Conservation (phyloP, 2,888 invertebrate species). For the Stenurella melanura region DNA sequence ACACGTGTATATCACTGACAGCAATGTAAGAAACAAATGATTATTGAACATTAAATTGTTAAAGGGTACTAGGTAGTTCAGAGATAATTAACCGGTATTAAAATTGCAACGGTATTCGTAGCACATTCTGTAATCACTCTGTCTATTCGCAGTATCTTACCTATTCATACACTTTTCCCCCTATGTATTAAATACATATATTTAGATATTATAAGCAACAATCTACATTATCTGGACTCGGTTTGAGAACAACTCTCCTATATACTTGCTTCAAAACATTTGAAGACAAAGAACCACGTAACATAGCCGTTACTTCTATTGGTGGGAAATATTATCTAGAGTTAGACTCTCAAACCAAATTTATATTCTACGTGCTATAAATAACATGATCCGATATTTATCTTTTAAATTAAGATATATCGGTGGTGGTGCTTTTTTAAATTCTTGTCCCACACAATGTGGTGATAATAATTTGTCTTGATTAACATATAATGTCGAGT, state of each 20-base stretch:
- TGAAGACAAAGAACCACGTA: neutral
- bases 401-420: too few relatives aligned
- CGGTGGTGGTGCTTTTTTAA: too few relatives aligned
- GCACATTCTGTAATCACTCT: neutral
- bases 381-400: neutral
- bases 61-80: too few relatives aligned
- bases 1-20: too few relatives aligned
- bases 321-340: neutral
- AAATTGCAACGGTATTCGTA: too few relatives aligned
- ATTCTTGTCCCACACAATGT: neutral
- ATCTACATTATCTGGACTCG: neutral
- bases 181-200: slow-evolving; percentile 1
- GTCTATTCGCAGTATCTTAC: neutral
- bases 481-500: neutral
- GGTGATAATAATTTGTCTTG: neutral
- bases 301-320: neutral
- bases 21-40: too few relatives aligned
- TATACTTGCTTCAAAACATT: neutral
- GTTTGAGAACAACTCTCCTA: neutral
- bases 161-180: neutral
- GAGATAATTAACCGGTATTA: too few relatives aligned
- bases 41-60: too few relatives aligned
- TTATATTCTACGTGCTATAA: neutral
- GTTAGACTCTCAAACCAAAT: neutral
- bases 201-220: neutral